phyloP scores from a whole-genome alignment of 92 coral and sea anemone species.

The Muricea muricata region DNA sequence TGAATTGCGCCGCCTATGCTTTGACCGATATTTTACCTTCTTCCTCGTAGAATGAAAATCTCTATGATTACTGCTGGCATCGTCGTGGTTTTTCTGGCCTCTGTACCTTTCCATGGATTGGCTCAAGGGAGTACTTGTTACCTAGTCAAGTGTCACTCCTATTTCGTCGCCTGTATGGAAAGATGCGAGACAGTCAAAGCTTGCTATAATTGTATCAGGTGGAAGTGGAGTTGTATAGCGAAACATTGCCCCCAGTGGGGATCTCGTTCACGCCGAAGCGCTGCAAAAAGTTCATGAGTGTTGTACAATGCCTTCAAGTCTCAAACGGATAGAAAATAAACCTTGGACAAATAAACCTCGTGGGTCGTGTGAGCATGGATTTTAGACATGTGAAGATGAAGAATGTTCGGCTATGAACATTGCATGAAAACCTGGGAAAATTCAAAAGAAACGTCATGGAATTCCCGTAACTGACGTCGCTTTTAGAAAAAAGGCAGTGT shows the following conservation, averaged over 20 bases:
- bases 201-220: not conserved
- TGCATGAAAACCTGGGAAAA: too few species aligned
- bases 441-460: too few species aligned
- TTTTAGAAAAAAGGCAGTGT: too few species aligned
- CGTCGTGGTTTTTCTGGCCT: not conserved
- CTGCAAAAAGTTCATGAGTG: not conserved
- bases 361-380: too few species aligned
- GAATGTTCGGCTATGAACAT: too few species aligned
- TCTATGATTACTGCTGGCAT: not conserved
- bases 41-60: not conserved
- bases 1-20: too few species aligned
- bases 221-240: slow-evolving; percentile 14
- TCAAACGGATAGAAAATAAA: not conserved
- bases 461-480: too few species aligned
- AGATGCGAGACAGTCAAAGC: not conserved
- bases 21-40: too few species aligned
- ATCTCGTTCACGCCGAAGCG: not conserved
- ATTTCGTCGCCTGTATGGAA: not conserved
- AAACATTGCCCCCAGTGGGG: not conserved
- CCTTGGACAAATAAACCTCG: too few species aligned
- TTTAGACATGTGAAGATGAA: too few species aligned
- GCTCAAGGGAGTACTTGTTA: not conserved
- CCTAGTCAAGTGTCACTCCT: not conserved
- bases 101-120: not conserved
- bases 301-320: not conserved